phyloP scores from a whole-genome alignment of 30 jellyfish, hydroid and myxozoan species.

The Nemopilema nomurai region DNA sequence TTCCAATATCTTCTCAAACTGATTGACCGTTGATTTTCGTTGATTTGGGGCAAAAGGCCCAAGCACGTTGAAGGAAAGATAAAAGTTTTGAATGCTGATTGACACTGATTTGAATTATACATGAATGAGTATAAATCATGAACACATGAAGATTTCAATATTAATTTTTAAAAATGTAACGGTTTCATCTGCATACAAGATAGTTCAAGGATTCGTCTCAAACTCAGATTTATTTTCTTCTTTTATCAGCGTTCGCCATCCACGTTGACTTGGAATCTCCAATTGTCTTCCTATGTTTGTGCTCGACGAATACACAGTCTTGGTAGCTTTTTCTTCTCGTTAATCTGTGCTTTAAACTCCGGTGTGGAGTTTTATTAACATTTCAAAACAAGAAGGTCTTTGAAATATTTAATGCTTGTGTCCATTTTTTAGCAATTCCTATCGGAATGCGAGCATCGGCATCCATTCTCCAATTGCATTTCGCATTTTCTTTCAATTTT shows the following conservation, averaged over 20 bases:
- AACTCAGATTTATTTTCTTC: neutral
- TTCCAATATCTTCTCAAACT: no score
- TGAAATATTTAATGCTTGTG: neutral
- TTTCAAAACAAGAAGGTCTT: neutral
- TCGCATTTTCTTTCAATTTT: neutral
- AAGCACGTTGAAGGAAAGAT: no score
- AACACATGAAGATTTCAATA: no score
- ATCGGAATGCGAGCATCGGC: neutral
- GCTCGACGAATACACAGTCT: neutral
- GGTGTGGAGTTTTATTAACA: neutral
- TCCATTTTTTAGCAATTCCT: neutral
- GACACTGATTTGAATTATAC: no score
- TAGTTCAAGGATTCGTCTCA: no score
- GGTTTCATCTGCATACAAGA: no score
- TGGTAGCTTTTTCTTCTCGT: neutral
- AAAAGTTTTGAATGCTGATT: no score
- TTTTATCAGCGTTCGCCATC: neutral
- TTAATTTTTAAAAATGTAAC: no score
- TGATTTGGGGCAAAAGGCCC: no score
- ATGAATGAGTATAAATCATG: no score
- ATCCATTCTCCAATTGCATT: neutral
- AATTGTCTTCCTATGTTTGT: neutral
- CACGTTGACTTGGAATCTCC: neutral
- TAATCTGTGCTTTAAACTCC: neutral
- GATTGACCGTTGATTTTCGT: no score